A percentile compares a stretch with the other conserved stretches of the same genome.
Evolutionary conservation across 2,797 vertebrate species (phyloP).

Genomic region (Philypnodon macrostomus): DNA sequence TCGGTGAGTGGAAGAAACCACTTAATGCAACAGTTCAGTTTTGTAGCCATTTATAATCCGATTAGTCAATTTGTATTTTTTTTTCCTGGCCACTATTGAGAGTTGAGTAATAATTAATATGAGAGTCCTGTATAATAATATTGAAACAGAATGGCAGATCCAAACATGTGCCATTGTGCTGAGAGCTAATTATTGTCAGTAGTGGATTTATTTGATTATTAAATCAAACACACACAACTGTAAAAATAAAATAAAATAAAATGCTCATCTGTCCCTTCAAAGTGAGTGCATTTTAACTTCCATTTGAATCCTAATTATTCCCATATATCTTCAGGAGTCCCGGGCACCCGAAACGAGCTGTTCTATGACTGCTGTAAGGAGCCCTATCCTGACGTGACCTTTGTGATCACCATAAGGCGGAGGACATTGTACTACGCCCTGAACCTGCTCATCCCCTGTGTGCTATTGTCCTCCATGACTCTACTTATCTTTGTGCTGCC

Average conservation of each 20-base stretch:
- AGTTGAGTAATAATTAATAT: no score
- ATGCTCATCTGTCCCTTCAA: background rate
- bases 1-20: slow-evolving; percentile 69
- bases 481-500: slow-evolving; percentile 81
- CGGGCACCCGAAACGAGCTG: slow-evolving; percentile 68
- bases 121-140: no score
- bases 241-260: no score
- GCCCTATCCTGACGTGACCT: slow-evolving; percentile 80
- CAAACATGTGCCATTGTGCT: no score
- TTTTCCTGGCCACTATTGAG: no score
- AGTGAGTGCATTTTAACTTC: no score
- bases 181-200: no score
- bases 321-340: slow-evolving; percentile 66
- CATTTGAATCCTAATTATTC: background rate
- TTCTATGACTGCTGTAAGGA: slow-evolving; percentile 82
- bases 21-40: no score
- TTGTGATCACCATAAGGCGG: slow-evolving; percentile 77
- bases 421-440: slow-evolving; percentile 82
- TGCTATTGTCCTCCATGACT: slow-evolving; percentile 82
- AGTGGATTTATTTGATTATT: no score
- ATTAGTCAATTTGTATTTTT: background rate
- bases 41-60: no score
- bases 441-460: slow-evolving; percentile 81
- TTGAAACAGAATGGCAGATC: no score
- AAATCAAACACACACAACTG: no score